These are phyloP conservation scores for Teleopsis dalmanni DNA, from an alignment of 1,140 invertebrate genomes.

Conservation along the genomic window DNA sequence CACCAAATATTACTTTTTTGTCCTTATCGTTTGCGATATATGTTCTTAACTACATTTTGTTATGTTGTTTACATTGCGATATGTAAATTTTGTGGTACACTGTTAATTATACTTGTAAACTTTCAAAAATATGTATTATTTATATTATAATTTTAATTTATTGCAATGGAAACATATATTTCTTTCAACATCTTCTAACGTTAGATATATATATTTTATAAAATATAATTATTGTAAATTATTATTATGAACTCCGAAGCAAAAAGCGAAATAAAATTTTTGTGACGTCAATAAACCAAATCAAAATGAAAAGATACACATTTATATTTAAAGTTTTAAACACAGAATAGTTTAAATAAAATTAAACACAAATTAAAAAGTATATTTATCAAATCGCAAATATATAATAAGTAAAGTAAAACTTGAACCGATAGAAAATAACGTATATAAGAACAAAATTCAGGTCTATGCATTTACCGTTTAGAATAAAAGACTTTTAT, in stretches of 20 bases:
- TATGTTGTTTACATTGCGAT: no score
- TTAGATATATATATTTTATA: background rate
- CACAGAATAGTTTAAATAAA: background rate
- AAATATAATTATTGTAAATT: conserved; percentile 12
- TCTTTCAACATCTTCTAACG: background rate
- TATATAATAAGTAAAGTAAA: background rate
- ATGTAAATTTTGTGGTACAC: no score
- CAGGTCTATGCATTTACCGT: no score
- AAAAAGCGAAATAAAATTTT: conserved; percentile 15
- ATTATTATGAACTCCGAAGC: conserved; percentile 18
- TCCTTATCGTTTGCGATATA: no score
- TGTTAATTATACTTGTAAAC: no score
- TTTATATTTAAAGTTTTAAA: background rate
- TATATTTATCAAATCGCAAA: conserved; percentile 4
- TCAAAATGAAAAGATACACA: background rate
- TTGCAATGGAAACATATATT: background rate
- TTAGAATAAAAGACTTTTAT: no score
- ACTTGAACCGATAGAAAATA: background rate
- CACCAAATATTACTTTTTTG: no score
- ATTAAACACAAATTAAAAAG: conserved; percentile 1
- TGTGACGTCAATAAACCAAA: conserved; percentile 18
- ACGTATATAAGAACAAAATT: no score
- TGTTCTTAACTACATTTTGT: no score
- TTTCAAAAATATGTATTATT: background rate
- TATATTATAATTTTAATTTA: background rate